These are phyloP conservation scores for Allophyes oxyacanthae DNA, from an alignment of 2,888 invertebrate species.

Conservation along the genomic window DNA sequence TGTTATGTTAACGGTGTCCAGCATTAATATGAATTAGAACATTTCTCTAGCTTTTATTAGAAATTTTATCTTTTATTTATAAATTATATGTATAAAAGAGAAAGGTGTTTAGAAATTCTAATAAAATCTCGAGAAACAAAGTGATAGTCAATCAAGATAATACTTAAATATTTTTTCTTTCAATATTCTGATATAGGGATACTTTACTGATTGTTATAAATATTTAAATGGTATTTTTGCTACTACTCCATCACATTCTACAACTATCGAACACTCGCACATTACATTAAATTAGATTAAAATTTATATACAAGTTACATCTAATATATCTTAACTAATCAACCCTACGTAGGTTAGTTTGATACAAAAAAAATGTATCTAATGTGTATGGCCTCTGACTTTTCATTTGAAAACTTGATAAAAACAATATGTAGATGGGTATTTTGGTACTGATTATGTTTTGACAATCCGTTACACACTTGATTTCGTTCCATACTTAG, in stretches of 20 bases:
- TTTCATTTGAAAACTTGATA: conserved; percentile 51
- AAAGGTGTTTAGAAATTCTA: conserved; percentile 37
- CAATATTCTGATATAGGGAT: conserved; percentile 29
- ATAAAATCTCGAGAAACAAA: conserved; percentile 41
- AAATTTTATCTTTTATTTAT: conserved; percentile 29
- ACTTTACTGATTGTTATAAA: conserved; percentile 66
- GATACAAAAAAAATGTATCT: conserved; percentile 71
- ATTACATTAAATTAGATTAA: conserved; percentile 85
- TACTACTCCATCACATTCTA: conserved; percentile 85
- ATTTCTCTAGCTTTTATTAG: conserved; percentile 44
- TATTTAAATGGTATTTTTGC: conserved; percentile 71
- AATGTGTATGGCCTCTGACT: conserved; percentile 79
- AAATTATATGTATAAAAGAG: conserved; percentile 36
- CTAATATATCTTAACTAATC: conserved; percentile 81
- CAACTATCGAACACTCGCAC: conserved; percentile 89
- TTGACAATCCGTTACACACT: conserved; percentile 55
- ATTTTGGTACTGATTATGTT: conserved; percentile 59
- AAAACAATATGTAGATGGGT: conserved; percentile 52
- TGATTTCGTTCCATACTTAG: conserved; percentile 48
- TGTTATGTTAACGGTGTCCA: conserved; percentile 55
- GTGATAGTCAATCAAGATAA: conserved; percentile 25
- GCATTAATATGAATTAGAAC: conserved; percentile 32
- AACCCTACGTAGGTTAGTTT: conserved; percentile 72
- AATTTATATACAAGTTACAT: conserved; percentile 87
- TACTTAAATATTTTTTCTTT: conserved; percentile 20